These are phyloP conservation scores for Meloidogyne exigua DNA, from an alignment of 1,140 invertebrate species.

Conservation along the genomic window DNA sequence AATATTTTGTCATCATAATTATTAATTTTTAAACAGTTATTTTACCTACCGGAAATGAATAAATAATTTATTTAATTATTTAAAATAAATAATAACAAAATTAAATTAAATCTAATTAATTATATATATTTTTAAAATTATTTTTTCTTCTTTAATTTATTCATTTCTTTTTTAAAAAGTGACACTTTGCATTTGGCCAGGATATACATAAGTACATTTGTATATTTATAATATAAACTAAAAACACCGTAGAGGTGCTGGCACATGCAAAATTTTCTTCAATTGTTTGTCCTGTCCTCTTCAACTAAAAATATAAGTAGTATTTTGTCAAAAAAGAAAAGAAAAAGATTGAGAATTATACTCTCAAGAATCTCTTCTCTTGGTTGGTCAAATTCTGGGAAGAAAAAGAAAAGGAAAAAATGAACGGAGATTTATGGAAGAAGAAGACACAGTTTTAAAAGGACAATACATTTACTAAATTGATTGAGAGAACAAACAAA, in stretches of 20 bases:
- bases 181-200: background rate
- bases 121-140: too few relatives aligned
- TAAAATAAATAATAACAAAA: too few relatives aligned
- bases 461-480: background rate
- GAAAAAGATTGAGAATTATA: background rate
- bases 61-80: too few relatives aligned
- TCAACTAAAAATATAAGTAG: background rate
- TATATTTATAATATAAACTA: too few relatives aligned
- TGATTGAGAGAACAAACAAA: slow-evolving; percentile 1
- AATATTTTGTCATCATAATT: background rate
- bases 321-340: background rate
- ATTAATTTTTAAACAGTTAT: background rate
- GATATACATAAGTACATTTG: too few relatives aligned
- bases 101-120: too few relatives aligned
- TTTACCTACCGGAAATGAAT: background rate
- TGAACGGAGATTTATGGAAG: slow-evolving; percentile 1
- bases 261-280: background rate
- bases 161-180: background rate
- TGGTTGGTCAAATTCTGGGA: background rate
- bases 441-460: background rate
- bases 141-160: background rate
- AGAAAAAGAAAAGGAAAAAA: background rate
- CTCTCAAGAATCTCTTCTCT: too few relatives aligned
- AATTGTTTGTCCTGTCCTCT: slow-evolving; percentile 4
- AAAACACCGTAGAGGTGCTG: background rate